phyloP scores from a whole-genome alignment of 2,113 vertebrate species.

The Dascyllus trimaculatus region DNA sequence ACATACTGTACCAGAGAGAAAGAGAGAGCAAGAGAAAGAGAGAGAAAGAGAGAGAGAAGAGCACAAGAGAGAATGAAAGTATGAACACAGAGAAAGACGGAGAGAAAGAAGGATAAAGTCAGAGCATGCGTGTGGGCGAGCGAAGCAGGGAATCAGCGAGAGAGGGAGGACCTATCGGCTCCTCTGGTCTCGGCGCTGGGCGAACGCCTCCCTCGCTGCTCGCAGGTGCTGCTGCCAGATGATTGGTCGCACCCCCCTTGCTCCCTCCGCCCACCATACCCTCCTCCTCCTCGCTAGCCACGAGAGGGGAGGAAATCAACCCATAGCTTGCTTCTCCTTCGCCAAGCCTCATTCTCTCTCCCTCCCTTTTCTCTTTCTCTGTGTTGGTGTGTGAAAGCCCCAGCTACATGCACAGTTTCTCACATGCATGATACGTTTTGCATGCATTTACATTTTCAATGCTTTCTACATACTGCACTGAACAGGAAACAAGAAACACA shows the following conservation, averaged over 20 bases:
- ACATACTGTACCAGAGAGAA: slow-evolving; percentile 57
- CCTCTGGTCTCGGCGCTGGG: slow-evolving; percentile 13
- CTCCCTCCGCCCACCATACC: slow-evolving; percentile 69
- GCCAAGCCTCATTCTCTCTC: too few species aligned
- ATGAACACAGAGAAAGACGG: slow-evolving; percentile 18
- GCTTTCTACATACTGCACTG: too few species aligned
- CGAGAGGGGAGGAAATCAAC: slow-evolving; percentile 47
- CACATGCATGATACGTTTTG: too few species aligned
- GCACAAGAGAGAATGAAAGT: too few species aligned
- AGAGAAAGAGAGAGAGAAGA: slow-evolving; percentile 27
- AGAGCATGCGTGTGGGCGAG: slow-evolving; percentile 23
- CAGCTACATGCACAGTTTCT: too few species aligned
- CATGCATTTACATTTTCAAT: too few species aligned
- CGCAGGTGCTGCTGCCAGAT: slow-evolving; percentile 59
- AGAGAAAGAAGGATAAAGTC: slow-evolving; percentile 7
- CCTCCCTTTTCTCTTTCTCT: too few species aligned
- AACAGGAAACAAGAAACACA: too few species aligned
- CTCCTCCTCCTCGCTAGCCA: slow-evolving; percentile 46
- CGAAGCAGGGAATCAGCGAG: not conserved
- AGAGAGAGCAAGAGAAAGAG: slow-evolving; percentile 29
- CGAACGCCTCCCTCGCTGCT: slow-evolving; percentile 62
- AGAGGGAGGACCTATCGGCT: slow-evolving; percentile 21
- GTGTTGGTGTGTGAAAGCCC: too few species aligned
- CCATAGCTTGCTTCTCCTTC: slow-evolving; percentile 40
- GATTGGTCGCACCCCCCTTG: slow-evolving; percentile 86